Evolutionary conservation across 2,113 vertebrate species (phyloP).

Genomic region (Sardina pilchardus): DNA sequence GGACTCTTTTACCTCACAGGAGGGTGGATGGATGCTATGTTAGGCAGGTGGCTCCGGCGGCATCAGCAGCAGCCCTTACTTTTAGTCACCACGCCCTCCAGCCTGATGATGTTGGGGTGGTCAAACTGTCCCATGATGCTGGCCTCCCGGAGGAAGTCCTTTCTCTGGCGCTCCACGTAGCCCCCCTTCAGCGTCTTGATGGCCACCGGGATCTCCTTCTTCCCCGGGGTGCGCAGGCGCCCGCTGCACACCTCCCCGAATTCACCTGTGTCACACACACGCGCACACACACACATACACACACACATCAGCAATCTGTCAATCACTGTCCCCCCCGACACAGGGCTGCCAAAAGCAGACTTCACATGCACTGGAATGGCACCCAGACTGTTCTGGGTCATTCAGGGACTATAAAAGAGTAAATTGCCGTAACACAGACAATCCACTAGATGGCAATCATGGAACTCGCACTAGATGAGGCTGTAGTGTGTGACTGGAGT

Average conservation of each 20-base stretch:
- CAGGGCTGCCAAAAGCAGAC: constrained; percentile 21
- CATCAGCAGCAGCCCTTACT: constrained; percentile 74
- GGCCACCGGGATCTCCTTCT: constrained; percentile 93
- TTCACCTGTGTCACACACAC: constrained; percentile 78
- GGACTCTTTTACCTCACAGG: not conserved
- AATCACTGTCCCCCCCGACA: not conserved
- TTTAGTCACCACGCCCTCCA: constrained; percentile 95
- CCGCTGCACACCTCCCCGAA: constrained; percentile 96
- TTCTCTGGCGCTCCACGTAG: constrained; percentile 87
- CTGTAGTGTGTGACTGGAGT: not conserved
- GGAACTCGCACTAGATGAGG: not conserved
- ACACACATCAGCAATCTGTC: constrained; percentile 34
- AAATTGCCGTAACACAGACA: not conserved
- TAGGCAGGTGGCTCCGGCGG: not conserved
- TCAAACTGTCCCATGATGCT: constrained; percentile 97
- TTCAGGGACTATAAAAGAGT: not conserved
- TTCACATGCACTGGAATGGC: constrained; percentile 12
- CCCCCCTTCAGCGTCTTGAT: constrained; percentile 95
- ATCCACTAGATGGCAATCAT: constrained; percentile 10
- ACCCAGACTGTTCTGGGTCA: not conserved
- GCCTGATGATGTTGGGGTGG: constrained; percentile 90
- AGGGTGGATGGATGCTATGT: not conserved
- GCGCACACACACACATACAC: constrained; percentile 47
- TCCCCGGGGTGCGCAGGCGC: constrained; percentile 87
- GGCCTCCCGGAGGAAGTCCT: constrained; percentile 91